A percentile compares a stretch with the other conserved stretches of the same genome.
Evolutionary conservation across 2,888 invertebrate species (phyloP).

Genomic region (Clivina fossor): DNA sequence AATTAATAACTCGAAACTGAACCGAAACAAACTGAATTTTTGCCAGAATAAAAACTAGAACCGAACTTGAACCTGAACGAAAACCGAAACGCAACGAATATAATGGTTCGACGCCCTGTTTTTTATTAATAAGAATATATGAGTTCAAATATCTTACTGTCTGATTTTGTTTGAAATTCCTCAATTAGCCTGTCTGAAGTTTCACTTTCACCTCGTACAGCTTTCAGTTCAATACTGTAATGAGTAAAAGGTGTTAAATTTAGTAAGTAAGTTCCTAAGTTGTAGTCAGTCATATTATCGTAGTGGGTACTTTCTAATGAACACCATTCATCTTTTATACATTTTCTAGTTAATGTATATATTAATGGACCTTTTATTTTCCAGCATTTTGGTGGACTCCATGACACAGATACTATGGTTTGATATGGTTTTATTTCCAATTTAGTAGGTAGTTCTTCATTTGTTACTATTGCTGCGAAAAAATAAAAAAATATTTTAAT

Average conservation of each 20-base stretch:
- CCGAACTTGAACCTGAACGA: no score
- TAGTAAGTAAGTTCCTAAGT: neutral
- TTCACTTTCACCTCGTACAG: conserved; percentile 1
- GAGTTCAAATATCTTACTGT: conserved; percentile 12
- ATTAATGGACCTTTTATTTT: conserved; percentile 21
- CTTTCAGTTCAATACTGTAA: conserved; percentile 11
- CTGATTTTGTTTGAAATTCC: neutral
- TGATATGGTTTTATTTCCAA: neutral
- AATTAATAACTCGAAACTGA: no score
- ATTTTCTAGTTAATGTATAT: conserved; percentile 2
- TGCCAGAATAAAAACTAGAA: no score
- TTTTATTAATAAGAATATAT: no score
- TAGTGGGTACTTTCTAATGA: neutral
- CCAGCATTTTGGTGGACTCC: conserved; percentile 10
- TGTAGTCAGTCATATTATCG: neutral
- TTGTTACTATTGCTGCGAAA: no score
- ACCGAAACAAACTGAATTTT: no score
- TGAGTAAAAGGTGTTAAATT: conserved; percentile 10
- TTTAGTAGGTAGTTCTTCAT: conserved; percentile 14
- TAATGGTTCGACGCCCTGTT: no score
- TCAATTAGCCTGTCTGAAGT: conserved; percentile 2
- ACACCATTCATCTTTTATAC: conserved; percentile 17
- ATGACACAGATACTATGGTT: neutral
- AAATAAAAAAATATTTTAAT: no score
- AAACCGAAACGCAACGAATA: no score